phyloP scores from a whole-genome alignment of 2,797 vertebrate genomes.

The Enteromius viviparus region DNA sequence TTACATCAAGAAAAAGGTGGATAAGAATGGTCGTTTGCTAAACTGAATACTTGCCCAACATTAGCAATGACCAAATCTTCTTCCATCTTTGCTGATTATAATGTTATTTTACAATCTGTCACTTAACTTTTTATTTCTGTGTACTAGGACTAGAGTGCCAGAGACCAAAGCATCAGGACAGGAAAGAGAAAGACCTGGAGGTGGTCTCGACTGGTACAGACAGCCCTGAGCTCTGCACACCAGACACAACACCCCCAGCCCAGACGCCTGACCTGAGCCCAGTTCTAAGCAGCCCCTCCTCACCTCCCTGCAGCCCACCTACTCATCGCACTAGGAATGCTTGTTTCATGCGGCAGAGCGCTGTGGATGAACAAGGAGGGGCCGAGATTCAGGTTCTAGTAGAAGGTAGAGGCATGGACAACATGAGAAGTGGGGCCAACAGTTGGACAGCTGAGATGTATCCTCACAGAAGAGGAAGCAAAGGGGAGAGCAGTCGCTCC shows the following conservation, averaged over 20 bases:
- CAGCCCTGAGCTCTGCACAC: slow-evolving; percentile 83
- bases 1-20: too few relatives aligned
- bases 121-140: slow-evolving; percentile 54
- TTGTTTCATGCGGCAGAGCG: slow-evolving; percentile 91
- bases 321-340: slow-evolving; percentile 82
- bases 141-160: slow-evolving; percentile 89
- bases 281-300: slow-evolving; percentile 85
- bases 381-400: slow-evolving; percentile 96
- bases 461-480: slow-evolving; percentile 77
- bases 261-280: slow-evolving; percentile 93
- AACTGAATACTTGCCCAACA: background rate
- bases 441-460: slow-evolving; percentile 88
- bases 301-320: slow-evolving; percentile 80
- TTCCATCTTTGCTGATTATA: background rate
- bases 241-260: slow-evolving; percentile 90
- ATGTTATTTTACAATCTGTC: slow-evolving; percentile 18
- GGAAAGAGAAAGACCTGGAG: slow-evolving; percentile 89
- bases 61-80: background rate
- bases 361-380: slow-evolving; percentile 85
- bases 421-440: slow-evolving; percentile 76
- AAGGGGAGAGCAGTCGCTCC: slow-evolving; percentile 80
- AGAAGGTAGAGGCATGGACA: slow-evolving; percentile 82
- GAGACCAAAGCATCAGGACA: slow-evolving; percentile 87
- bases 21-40: background rate
- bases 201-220: slow-evolving; percentile 88